Evolutionary conservation across 2,797 vertebrate species (phyloP).

Genomic region (Paguma larvata): DNA sequence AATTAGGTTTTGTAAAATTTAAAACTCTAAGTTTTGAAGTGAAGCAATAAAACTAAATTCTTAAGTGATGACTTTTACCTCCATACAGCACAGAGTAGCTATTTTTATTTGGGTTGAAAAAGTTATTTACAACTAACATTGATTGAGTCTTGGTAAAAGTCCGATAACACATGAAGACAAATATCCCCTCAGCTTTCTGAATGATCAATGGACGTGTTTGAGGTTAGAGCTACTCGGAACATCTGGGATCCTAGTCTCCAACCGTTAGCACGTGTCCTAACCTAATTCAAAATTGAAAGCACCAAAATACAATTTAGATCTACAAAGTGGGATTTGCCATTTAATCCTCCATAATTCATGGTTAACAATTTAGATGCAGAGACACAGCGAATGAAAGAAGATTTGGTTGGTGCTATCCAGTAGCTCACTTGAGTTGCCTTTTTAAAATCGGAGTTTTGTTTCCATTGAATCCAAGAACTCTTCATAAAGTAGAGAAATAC

Average conservation of each 20-base stretch:
- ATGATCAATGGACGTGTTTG: conserved; percentile 75
- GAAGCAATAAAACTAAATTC: conserved; percentile 94
- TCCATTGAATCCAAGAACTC: conserved; percentile 80
- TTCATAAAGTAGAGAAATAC: conserved; percentile 83
- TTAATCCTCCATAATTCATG: conserved; percentile 63
- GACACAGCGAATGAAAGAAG: conserved; percentile 75
- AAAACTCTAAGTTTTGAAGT: conserved; percentile 88
- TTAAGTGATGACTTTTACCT: conserved; percentile 96
- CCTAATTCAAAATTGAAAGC: conserved; percentile 83
- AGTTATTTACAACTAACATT: conserved; percentile 98
- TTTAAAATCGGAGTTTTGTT: conserved; percentile 74
- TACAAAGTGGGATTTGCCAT: conserved; percentile 77
- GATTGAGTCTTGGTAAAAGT: conserved; percentile 95
- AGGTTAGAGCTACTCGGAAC: conserved; percentile 75
- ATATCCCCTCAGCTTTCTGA: conserved; percentile 90
- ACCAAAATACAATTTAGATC: conserved; percentile 80
- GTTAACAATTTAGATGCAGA: conserved; percentile 70
- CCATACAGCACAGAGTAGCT: conserved; percentile 96
- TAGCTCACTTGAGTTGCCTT: conserved; percentile 59
- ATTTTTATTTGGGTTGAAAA: conserved; percentile 93
- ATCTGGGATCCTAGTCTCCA: conserved; percentile 69
- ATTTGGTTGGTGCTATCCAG: conserved; percentile 78
- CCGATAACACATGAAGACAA: conserved; percentile 94
- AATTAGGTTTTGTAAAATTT: conserved; percentile 90
- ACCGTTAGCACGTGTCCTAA: conserved; percentile 68